Evolutionary conservation across 2,888 invertebrate genomes (phyloP).

Genomic region (Xanthia icteritia): DNA sequence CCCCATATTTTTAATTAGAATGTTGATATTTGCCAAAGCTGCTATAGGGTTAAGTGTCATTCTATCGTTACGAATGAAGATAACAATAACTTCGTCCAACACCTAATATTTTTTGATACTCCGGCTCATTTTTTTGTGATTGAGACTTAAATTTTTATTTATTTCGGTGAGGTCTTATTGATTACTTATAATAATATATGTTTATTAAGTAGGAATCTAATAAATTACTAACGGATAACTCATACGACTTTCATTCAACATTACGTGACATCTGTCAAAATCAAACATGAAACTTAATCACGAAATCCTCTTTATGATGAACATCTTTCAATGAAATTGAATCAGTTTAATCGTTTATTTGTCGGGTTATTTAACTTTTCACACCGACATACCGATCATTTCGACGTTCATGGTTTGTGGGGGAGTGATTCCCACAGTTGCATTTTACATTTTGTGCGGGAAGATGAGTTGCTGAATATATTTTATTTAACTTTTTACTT

Average conservation of each 20-base stretch:
- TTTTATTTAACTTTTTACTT: conserved; percentile 17
- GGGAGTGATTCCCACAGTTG: conserved; percentile 28
- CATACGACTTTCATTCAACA: background rate
- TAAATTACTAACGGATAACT: background rate
- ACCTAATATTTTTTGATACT: no score
- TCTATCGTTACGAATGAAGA: background rate
- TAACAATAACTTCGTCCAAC: background rate
- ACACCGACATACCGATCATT: conserved; percentile 46
- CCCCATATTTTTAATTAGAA: background rate
- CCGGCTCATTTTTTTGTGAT: no score
- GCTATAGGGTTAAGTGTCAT: background rate
- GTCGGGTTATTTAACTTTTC: conserved; percentile 52
- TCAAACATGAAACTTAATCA: conserved; percentile 10
- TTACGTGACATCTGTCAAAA: conserved; percentile 19
- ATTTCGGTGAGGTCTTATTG: background rate
- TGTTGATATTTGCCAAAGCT: background rate
- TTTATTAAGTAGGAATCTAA: background rate
- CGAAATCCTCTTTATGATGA: conserved; percentile 20
- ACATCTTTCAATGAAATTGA: conserved; percentile 40
- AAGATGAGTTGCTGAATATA: conserved; percentile 17
- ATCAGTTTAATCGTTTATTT: conserved; percentile 54
- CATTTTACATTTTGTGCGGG: conserved; percentile 43
- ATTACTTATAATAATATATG: no score
- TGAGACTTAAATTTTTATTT: background rate
- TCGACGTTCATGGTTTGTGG: conserved; percentile 19